Conservation (phyloP, 2,797 vertebrate genomes). For the Xyrichtys novacula region DNA sequence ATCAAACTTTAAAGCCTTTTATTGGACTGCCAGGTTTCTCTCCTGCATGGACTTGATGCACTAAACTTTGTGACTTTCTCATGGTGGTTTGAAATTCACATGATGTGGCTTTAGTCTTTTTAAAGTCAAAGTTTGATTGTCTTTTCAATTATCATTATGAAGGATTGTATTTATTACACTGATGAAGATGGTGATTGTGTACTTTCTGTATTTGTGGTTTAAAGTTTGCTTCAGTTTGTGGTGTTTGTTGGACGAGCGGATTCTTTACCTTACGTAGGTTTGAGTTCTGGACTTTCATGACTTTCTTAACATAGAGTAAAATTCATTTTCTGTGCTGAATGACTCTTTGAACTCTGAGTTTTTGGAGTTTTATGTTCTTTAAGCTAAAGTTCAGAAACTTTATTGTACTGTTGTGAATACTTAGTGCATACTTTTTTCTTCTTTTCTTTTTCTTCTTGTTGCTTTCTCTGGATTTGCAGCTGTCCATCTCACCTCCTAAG, state of each 20-base stretch:
- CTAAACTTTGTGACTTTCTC: neutral
- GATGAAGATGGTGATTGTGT: neutral
- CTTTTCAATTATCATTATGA: neutral
- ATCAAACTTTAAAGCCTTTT: neutral
- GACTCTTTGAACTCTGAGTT: neutral
- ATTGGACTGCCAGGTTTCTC: neutral
- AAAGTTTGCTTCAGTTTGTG: too few relatives aligned
- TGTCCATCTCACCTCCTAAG: neutral
- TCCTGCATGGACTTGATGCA: neutral
- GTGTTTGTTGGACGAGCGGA: neutral
- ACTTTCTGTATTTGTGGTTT: neutral
- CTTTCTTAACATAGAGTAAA: neutral
- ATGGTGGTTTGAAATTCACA: conserved; percentile 1
- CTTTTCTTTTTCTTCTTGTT: conserved; percentile 17
- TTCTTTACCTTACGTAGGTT: neutral
- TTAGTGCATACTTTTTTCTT: neutral
- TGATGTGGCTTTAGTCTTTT: neutral
- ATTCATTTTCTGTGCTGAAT: neutral
- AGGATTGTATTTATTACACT: neutral
- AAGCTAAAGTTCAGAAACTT: conserved; percentile 1
- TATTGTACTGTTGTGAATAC: neutral
- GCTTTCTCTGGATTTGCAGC: neutral
- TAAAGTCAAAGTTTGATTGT: neutral
- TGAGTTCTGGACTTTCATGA: neutral
- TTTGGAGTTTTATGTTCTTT: neutral